Conservation (phyloP, 2,888 invertebrate species). For the Cordilura impudica region DNA sequence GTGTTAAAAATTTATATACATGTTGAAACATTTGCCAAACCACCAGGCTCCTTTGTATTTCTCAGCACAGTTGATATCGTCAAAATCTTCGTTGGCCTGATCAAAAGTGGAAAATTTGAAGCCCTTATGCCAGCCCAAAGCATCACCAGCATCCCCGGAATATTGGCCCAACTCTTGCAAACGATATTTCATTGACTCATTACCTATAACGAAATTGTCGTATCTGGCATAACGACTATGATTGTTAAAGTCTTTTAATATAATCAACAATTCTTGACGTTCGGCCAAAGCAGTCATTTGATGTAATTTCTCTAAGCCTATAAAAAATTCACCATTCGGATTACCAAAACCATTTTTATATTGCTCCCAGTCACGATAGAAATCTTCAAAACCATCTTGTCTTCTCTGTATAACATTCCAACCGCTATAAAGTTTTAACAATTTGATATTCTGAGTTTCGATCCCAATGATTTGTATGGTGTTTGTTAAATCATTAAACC, state of each 20-base stretch:
- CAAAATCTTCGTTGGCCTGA: slow-evolving; percentile 12
- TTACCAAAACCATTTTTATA: not conserved
- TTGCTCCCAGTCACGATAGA: not conserved
- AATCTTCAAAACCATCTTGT: not conserved
- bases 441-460: too few relatives aligned
- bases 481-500: too few relatives aligned
- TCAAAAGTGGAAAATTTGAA: not conserved
- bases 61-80: slow-evolving; percentile 29
- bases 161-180: not conserved
- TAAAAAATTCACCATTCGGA: not conserved
- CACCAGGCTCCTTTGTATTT: slow-evolving; percentile 43
- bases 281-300: not conserved
- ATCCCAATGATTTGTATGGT: too few relatives aligned
- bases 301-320: not conserved
- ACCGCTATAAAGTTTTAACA: too few relatives aligned
- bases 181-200: not conserved
- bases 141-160: not conserved
- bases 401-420: not conserved
- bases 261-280: not conserved
- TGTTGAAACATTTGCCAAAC: slow-evolving; percentile 48
- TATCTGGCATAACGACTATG: not conserved
- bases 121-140: not conserved
- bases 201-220: not conserved
- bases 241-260: not conserved
- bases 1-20: slow-evolving; percentile 14